These are phyloP conservation scores for Lasioglossum lativentre DNA, from an alignment of 2,888 invertebrate species.

Conservation along the genomic window DNA sequence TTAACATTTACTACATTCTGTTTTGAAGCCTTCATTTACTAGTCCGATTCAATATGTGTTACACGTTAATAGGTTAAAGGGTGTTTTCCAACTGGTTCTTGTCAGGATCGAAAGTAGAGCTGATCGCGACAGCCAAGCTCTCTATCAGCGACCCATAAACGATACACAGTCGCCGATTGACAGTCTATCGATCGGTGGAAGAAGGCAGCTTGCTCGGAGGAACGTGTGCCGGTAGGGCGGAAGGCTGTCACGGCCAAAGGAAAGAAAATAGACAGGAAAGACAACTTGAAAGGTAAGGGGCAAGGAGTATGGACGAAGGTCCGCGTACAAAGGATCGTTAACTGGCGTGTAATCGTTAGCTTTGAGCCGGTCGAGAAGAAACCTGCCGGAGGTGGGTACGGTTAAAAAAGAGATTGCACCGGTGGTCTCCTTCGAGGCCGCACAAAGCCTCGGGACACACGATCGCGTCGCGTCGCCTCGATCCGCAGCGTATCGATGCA, in stretches of 20 bases:
- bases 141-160: slow-evolving; percentile 37
- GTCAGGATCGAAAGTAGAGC: neutral
- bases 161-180: slow-evolving; percentile 41
- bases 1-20: neutral
- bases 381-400: slow-evolving; percentile 40
- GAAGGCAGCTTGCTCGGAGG: neutral
- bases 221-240: slow-evolving; percentile 24
- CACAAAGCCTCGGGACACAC: slow-evolving; percentile 47
- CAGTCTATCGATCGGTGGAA: slow-evolving; percentile 46
- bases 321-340: slow-evolving; percentile 75
- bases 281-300: slow-evolving; percentile 42
- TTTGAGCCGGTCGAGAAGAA: slow-evolving; percentile 72
- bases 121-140: neutral
- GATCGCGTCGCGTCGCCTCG: slow-evolving; percentile 29
- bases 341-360: slow-evolving; percentile 81
- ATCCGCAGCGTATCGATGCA: slow-evolving; percentile 39
- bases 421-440: slow-evolving; percentile 32
- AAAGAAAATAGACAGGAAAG: slow-evolving; percentile 46
- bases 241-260: slow-evolving; percentile 24
- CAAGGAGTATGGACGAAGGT: slow-evolving; percentile 49
- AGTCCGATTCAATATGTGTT: neutral
- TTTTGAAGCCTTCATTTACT: no score
- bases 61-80: neutral
- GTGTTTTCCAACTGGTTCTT: neutral
- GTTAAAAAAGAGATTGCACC: slow-evolving; percentile 54